Base-by-base conservation (phyloP, 2,888 invertebrate genomes). In the Chloroclysta siterata region DNA sequence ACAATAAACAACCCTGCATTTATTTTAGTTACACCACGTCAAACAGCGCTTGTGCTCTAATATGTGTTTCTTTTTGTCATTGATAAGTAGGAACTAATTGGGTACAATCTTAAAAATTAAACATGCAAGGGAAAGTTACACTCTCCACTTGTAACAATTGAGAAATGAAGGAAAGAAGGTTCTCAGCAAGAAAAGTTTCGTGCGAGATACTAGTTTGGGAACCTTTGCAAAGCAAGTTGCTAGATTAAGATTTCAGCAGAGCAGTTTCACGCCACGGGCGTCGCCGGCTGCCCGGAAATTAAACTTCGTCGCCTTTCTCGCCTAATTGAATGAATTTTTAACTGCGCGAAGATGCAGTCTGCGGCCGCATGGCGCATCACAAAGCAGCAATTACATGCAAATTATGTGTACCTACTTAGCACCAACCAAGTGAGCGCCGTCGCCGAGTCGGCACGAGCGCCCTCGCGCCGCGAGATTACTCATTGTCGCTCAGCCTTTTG, bases 261-360 rank as follows among this genome's bases (percentile, higher is more conserved):
- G 82, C 83, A 83, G 81, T 84, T 87, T 84, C 81, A 78, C 81
- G 72, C 81, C 80, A 72, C 79, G 81, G 80, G 80, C 77, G 80
- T 76, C 81, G 78, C 77, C 76, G 74, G 74, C 81, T 75, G 81
- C 74, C 84, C 83, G 88, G 85, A 88, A 88, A 89, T 88, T 87
- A 89, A 88, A 88, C 85, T 87, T 83, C 81, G 81, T 83, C 83
- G 85, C 85, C 81, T 84, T 84, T 82, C 82, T 78, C 81, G 80
- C 79, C 84, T 90, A 90, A 93, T 91, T 90, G 83, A 90, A 90
- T 90, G 84, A 89, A 90, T 90, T 91, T 90, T 90, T 89, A 87
- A 90, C 84, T 82, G 85, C 80, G 86, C 84, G 87, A 90, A 88
- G 88, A 89, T 88, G 87, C 88, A 88, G 87, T 83, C 85, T 79